phyloP scores from a whole-genome alignment of 2,797 vertebrate species.

The Microctenopoma lineatum region DNA sequence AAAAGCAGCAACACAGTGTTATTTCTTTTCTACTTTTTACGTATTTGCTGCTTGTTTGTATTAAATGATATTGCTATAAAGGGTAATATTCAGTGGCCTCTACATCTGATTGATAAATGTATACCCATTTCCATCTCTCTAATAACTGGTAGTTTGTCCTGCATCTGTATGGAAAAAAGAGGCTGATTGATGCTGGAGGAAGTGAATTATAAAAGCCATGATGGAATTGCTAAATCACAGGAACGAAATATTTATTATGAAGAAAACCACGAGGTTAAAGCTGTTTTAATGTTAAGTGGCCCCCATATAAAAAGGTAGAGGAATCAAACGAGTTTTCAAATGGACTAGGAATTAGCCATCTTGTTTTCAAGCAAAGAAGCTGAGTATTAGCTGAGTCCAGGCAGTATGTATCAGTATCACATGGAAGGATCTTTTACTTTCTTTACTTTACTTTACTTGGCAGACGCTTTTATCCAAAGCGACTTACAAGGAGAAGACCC shows the following conservation, averaged over 20 bases:
- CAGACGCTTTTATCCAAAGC: no score
- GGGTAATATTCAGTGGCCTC: constrained; percentile 35
- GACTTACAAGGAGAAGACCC: no score
- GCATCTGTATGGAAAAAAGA: constrained; percentile 51
- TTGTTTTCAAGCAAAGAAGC: background rate
- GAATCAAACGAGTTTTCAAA: background rate
- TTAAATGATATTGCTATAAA: constrained; percentile 54
- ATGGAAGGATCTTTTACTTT: no score
- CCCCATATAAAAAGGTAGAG: background rate
- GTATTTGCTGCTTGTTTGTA: constrained; percentile 26
- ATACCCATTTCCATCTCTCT: constrained; percentile 55
- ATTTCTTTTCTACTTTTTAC: constrained; percentile 5
- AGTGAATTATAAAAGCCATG: constrained; percentile 53
- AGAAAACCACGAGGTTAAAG: constrained; percentile 55
- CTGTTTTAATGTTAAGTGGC: constrained; percentile 31
- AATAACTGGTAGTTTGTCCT: constrained; percentile 52
- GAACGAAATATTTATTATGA: constrained; percentile 30
- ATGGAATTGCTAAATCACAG: constrained; percentile 41
- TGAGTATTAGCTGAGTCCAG: background rate
- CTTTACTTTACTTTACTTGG: no score
- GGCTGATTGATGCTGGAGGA: constrained; percentile 67
- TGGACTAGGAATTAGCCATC: background rate
- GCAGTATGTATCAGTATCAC: background rate
- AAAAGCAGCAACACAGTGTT: background rate
- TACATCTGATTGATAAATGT: constrained; percentile 65